A percentile compares a stretch with the other conserved stretches of the same genome.
Conservation (phyloP, 2,797 vertebrate genomes). For the Podarcis lilfordi region DNA sequence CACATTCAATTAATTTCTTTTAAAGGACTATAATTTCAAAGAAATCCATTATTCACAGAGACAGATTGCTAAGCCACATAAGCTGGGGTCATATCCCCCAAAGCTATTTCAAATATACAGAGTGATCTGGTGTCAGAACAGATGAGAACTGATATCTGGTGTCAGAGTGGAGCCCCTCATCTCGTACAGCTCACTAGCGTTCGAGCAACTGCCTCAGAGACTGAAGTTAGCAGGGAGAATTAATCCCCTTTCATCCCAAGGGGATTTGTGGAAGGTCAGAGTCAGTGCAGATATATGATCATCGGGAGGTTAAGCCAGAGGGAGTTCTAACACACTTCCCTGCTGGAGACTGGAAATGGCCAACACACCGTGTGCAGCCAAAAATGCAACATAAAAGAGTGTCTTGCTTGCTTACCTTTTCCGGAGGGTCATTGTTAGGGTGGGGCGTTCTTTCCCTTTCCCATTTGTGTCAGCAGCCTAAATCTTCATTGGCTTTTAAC, state of each 20-base stretch:
- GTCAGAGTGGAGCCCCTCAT: slow-evolving; percentile 6
- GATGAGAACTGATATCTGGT: slow-evolving; percentile 23
- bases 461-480: not conserved
- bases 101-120: slow-evolving; percentile 31
- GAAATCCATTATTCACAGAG: slow-evolving; percentile 24
- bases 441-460: not conserved
- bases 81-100: slow-evolving; percentile 3
- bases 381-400: not conserved
- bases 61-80: not conserved
- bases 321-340: not conserved
- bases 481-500: not conserved
- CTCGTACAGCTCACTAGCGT: not conserved
- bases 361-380: not conserved
- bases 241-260: slow-evolving; percentile 33
- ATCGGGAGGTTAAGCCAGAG: slow-evolving; percentile 17
- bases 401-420: not conserved
- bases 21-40: slow-evolving; percentile 24
- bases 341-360: slow-evolving; percentile 5
- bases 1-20: slow-evolving; percentile 15
- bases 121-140: slow-evolving; percentile 32
- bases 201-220: not conserved
- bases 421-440: not conserved
- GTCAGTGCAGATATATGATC: slow-evolving; percentile 36
- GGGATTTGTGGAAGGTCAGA: slow-evolving; percentile 33
- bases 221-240: slow-evolving; percentile 12